Percentiles rank a stretch among this genome's conserved stretches.
Conservation (phyloP, 2,113 vertebrate species). For the Parotia lawesii region DNA sequence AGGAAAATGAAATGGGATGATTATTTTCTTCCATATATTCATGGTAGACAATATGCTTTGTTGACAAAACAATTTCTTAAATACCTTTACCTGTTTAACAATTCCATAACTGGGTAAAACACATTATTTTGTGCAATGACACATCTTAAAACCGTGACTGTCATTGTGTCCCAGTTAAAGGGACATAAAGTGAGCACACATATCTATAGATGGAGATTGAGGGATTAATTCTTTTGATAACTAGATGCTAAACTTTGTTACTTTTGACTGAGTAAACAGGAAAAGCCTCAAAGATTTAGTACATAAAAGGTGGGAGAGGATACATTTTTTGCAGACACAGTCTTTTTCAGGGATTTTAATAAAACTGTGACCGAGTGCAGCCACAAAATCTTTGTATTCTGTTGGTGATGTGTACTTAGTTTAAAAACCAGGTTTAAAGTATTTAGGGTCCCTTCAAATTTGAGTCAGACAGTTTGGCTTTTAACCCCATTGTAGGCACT, state of each 20-base stretch:
- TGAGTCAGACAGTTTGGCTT: neutral
- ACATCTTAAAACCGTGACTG: neutral
- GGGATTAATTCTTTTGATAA: neutral
- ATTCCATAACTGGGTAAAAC: neutral
- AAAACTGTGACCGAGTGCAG: neutral
- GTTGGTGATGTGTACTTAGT: neutral
- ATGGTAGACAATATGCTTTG: neutral
- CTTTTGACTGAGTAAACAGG: neutral
- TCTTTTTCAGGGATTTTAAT: neutral
- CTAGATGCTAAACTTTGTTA: neutral
- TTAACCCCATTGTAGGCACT: neutral
- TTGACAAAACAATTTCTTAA: neutral
- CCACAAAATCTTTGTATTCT: neutral
- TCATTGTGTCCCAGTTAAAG: neutral
- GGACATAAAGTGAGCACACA: neutral
- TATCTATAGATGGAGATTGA: neutral
- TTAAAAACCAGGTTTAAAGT: neutral
- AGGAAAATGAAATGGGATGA: fast-evolving
- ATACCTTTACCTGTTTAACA: neutral
- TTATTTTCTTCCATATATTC: neutral
- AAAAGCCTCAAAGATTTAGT: neutral
- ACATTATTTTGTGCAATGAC: neutral
- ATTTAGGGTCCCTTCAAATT: neutral
- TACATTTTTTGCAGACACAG: neutral
- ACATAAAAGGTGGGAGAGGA: neutral